These are phyloP conservation scores for Carduelis carduelis DNA, from an alignment of 2,797 vertebrate species.

Conservation along the genomic window DNA sequence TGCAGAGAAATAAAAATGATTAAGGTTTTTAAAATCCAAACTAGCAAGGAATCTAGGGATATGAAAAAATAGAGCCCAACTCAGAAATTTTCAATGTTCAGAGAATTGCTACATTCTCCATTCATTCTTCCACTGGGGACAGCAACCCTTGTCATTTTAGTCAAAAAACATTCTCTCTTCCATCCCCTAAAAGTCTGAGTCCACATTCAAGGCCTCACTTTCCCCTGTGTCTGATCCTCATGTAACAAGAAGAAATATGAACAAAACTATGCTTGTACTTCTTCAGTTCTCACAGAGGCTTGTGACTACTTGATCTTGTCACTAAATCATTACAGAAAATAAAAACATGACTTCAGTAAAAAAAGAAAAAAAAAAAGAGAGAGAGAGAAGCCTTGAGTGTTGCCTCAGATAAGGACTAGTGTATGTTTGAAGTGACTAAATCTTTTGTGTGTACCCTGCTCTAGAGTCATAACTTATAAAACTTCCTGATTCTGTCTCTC, in stretches of 20 bases:
- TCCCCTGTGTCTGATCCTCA: not conserved
- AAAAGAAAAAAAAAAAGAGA: not conserved
- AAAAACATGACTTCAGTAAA: not conserved
- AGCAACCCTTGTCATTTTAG: not conserved
- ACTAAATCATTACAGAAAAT: not conserved
- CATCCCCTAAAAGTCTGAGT: not conserved
- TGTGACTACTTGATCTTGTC: not conserved
- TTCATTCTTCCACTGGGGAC: fast-evolving
- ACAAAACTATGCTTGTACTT: not conserved
- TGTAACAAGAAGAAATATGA: not conserved
- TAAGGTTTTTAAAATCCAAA: not conserved
- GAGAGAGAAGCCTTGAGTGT: not conserved
- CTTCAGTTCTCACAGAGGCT: not conserved
- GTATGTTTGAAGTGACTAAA: not conserved
- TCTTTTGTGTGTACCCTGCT: not conserved
- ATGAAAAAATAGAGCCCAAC: not conserved
- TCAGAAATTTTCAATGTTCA: not conserved
- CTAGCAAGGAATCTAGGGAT: not conserved
- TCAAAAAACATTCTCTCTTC: not conserved
- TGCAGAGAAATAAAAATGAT: not conserved
- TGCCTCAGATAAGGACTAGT: not conserved
- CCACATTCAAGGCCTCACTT: not conserved
- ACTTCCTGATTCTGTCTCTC: not conserved
- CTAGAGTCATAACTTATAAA: not conserved
- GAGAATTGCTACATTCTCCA: not conserved